Conservation (phyloP, 2,888 invertebrate genomes). For the Trichopoda pennipes region DNA sequence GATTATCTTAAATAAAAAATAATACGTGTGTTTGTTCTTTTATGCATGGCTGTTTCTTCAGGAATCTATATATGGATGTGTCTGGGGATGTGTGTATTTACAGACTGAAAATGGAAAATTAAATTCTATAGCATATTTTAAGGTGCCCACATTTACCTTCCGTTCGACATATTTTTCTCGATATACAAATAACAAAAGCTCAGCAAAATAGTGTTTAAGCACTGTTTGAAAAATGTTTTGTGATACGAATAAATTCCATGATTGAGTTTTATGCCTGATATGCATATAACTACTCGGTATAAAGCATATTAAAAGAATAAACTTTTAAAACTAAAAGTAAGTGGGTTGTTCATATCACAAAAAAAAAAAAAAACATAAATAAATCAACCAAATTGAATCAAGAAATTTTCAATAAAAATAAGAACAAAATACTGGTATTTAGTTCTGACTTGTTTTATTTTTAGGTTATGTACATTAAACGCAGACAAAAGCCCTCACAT, state of each 20-base stretch:
- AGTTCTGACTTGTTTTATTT: conserved; percentile 25
- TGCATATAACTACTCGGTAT: conserved; percentile 3
- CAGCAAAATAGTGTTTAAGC: conserved; percentile 23
- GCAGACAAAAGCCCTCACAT: conserved; percentile 56
- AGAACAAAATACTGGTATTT: conserved; percentile 37
- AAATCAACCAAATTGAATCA: conserved; percentile 28
- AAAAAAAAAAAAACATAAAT: no score
- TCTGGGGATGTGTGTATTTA: not conserved
- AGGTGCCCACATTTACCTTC: conserved; percentile 9
- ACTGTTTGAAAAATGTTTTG: conserved; percentile 38
- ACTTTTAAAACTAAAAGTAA: conserved; percentile 40
- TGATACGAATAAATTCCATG: conserved; percentile 60
- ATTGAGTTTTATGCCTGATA: conserved; percentile 66
- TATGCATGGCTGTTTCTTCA: no score
- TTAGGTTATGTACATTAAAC: conserved; percentile 54
- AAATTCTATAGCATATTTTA: conserved; percentile 48
- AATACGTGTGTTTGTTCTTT: not conserved
- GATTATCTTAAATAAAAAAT: conserved; percentile 54
- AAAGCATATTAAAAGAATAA: conserved; percentile 56
- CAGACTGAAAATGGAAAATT: conserved; percentile 20
- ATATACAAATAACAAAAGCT: conserved; percentile 42
- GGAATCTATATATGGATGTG: not conserved
- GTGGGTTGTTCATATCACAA: conserved; percentile 6
- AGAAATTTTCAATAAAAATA: conserved; percentile 20
- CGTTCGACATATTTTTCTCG: conserved; percentile 19